Conservation (phyloP, 2,797 vertebrate genomes). For the Gorsachius magnificus region DNA sequence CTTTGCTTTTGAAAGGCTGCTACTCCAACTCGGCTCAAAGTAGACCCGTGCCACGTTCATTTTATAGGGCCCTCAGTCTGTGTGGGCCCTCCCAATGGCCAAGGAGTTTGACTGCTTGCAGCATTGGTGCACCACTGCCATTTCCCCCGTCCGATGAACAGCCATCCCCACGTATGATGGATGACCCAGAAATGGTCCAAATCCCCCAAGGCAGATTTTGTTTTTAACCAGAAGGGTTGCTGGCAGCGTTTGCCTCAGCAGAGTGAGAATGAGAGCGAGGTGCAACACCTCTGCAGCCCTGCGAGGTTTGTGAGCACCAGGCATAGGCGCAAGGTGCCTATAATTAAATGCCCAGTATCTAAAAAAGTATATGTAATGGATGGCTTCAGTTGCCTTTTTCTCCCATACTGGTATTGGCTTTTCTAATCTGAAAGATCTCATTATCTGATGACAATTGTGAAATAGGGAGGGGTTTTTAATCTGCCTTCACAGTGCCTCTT, state of each 20-base stretch:
- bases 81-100: not conserved
- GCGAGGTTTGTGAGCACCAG: not conserved
- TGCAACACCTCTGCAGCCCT: not conserved
- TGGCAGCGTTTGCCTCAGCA: fast-evolving
- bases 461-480: not conserved
- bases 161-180: fast-evolving
- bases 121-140: fast-evolving
- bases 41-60: fast-evolving
- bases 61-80: not conserved
- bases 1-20: no score
- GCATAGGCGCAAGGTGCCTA: not conserved
- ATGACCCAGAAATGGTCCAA: not conserved
- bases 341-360: not conserved
- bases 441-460: conserved; percentile 4
- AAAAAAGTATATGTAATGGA: not conserved
- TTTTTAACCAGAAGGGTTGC: not conserved
- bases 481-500: not conserved
- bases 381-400: not conserved
- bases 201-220: no score
- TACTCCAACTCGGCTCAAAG: no score
- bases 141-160: not conserved
- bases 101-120: fast-evolving
- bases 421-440: conserved; percentile 40
- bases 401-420: not conserved
- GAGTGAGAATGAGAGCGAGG: fast-evolving